phyloP scores from a whole-genome alignment of 2,113 vertebrate genomes.

The Cepphus grylle region DNA sequence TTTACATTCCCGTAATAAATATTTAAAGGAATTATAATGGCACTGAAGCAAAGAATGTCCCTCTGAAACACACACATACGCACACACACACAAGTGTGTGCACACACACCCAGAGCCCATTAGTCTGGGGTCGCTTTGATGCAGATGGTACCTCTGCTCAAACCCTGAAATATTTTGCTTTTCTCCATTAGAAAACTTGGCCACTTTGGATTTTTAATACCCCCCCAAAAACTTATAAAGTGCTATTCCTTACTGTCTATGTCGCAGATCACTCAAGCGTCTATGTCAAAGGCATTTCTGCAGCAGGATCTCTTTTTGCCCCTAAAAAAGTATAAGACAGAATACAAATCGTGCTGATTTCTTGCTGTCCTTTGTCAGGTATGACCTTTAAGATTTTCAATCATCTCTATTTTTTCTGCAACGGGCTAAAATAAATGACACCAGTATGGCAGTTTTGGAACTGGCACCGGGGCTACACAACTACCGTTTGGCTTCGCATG shows the following conservation, averaged over 20 bases:
- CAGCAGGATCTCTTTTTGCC: background rate
- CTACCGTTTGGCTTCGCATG: background rate
- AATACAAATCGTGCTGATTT: background rate
- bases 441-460: background rate
- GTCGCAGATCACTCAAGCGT: background rate
- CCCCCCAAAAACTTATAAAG: background rate
- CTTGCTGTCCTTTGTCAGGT: background rate
- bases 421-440: background rate
- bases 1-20: constrained; percentile 72
- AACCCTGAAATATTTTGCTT: background rate
- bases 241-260: background rate
- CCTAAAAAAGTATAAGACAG: background rate
- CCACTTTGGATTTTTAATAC: background rate
- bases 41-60: constrained; percentile 40
- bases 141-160: constrained; percentile 10
- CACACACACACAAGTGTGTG: fast-evolving
- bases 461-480: background rate
- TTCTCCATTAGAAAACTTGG: constrained; percentile 11
- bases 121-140: background rate
- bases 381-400: background rate
- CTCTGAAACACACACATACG: background rate
- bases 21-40: constrained; percentile 70
- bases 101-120: background rate
- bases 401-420: background rate
- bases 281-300: background rate